phyloP scores from a whole-genome alignment of 2,113 vertebrate species.

The Ceuthmochares aereus region DNA sequence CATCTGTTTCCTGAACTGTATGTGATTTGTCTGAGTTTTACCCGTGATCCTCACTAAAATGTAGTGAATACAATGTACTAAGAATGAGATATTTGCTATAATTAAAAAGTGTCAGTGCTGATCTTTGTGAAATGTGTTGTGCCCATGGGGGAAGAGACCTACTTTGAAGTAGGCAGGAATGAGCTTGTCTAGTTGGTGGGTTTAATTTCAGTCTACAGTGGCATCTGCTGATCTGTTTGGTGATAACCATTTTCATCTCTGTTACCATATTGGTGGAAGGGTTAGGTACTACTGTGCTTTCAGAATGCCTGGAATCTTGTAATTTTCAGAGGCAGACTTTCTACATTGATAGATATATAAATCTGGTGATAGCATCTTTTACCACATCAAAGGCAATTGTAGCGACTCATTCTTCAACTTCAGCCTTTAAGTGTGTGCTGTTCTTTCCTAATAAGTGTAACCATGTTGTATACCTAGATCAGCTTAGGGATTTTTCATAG shows the following conservation, averaged over 20 bases:
- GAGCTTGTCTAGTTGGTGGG: conserved; percentile 40
- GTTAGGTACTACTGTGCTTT: background rate
- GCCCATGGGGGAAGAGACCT: conserved; percentile 42
- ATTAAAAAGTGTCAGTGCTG: conserved; percentile 33
- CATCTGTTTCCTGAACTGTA: background rate
- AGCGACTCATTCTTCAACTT: background rate
- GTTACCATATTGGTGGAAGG: background rate
- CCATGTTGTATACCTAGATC: fast-evolving
- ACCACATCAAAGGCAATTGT: background rate
- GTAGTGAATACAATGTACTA: background rate
- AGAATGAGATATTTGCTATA: conserved; percentile 46
- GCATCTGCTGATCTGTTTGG: conserved; percentile 48
- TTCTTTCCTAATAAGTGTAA: background rate
- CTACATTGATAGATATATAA: conserved; percentile 10
- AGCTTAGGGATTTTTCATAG: background rate
- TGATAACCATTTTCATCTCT: conserved; percentile 45
- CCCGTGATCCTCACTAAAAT: background rate
- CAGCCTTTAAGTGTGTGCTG: background rate
- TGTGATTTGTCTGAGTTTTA: background rate
- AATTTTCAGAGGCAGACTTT: background rate
- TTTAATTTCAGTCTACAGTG: conserved; percentile 66
- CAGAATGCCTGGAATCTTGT: conserved; percentile 59
- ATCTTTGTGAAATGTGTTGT: conserved; percentile 55
- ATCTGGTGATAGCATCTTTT: conserved; percentile 47
- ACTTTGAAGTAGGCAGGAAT: conserved; percentile 65